Base-by-base conservation (phyloP, 2,797 vertebrate genomes). In the Leptatherina wallacei region DNA sequence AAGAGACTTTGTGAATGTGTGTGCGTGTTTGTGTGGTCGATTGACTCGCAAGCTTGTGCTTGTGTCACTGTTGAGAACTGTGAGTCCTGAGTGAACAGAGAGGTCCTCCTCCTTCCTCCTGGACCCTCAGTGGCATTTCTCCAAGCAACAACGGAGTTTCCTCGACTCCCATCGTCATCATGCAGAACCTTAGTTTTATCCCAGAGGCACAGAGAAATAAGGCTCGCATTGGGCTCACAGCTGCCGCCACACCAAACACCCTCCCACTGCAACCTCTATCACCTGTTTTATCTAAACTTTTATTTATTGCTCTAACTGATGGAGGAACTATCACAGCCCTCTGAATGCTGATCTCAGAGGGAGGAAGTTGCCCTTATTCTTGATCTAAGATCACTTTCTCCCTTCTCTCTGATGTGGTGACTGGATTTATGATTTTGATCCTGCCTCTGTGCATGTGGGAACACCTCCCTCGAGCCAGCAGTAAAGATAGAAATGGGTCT, bases 121-220 rank as follows among this genome's bases (percentile, higher is more conserved):
- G 80, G 80, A 86, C 56, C 63, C 77, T 63, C 64, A 52, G 77
- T 75, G 85, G 75, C 78, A 78, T 85, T 83, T 83, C 82, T 86
- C 83, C 75, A 71, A 81, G 79, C 73, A 63, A 67, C 81, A 60
- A 7, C 72, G 81, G 84, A 83, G 79, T 66, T 75, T 73, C 56
- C 77, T 67, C 6, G 5, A 69, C 79, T 77, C 59, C 67, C 36
- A 69, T 61, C 40, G 60, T 83, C 76, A 75, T 83, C 84, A 75
- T 85, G 66, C 66, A 80, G 77, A 86, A 85, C 62, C 69, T 85
- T 84, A 76, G 65, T 82, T 84, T 78, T 66, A 77, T 66, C 78
- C 78, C 52, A 71, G 80, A 89, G 72, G 77, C 80, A 80, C 82
- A 72, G 61, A 82, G 54, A 78, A 44, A 61, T 66, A 77, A 71